A percentile compares a stretch with the other conserved stretches of the same genome.
phyloP scores from a whole-genome alignment of 1,140 invertebrate species.

The Pseudomyrmex dendroicus region DNA sequence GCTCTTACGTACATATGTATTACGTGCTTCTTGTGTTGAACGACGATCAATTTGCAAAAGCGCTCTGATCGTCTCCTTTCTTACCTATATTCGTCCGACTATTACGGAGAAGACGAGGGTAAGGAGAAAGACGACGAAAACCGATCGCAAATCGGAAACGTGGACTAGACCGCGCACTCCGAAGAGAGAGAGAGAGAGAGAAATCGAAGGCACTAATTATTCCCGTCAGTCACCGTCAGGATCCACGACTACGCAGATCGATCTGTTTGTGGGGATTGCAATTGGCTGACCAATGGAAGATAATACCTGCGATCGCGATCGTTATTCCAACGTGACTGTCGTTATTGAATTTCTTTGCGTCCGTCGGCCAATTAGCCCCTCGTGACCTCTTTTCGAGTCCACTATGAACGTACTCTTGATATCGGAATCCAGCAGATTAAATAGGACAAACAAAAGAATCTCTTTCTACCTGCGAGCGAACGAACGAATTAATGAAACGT shows the following conservation, averaged over 20 bases:
- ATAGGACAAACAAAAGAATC: constrained; percentile 57
- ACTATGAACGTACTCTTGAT: constrained; percentile 28
- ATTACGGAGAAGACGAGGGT: neutral
- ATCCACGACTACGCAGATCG: constrained; percentile 10
- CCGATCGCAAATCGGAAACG: constrained; percentile 51
- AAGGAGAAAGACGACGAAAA: constrained; percentile 17
- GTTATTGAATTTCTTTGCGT: constrained; percentile 55
- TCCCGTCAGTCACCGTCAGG: constrained; percentile 23
- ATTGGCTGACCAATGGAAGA: constrained; percentile 12
- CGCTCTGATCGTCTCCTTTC: constrained; percentile 30
- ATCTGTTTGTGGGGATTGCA: neutral
- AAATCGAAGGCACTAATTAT: constrained; percentile 47
- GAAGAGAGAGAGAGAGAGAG: neutral
- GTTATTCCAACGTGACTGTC: constrained; percentile 35
- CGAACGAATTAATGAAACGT: constrained; percentile 45
- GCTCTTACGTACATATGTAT: neutral
- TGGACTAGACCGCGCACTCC: neutral
- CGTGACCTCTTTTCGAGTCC: constrained; percentile 39
- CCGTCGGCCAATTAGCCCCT: constrained; percentile 21
- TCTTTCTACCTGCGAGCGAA: constrained; percentile 28
- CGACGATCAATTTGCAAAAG: constrained; percentile 59
- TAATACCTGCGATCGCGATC: constrained; percentile 37
- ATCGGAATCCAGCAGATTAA: constrained; percentile 50
- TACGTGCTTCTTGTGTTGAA: neutral
- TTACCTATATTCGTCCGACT: constrained; percentile 25